Evolutionary conservation across 2,888 invertebrate species (phyloP).

Genomic region (Lamellibrachia satsuma): DNA sequence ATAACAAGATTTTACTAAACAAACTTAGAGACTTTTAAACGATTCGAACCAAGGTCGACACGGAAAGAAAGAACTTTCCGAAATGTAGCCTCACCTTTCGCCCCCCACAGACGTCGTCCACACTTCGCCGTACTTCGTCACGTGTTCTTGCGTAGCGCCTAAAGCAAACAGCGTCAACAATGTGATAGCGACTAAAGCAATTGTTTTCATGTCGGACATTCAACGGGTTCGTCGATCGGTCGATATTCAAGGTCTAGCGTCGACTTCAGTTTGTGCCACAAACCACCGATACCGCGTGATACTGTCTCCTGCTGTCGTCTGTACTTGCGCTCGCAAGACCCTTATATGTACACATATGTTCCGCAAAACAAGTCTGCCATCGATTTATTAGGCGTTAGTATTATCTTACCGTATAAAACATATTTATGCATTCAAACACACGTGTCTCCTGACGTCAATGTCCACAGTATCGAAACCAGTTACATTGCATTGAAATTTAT

Average conservation of each 20-base stretch:
- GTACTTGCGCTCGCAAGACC: not conserved
- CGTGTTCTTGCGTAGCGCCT: not conserved
- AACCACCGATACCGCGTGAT: conserved; percentile 8
- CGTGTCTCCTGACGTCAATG: not conserved
- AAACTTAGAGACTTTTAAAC: too few species aligned
- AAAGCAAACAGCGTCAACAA: not conserved
- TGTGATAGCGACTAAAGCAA: not conserved
- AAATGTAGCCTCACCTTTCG: not conserved
- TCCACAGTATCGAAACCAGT: not conserved
- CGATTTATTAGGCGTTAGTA: not conserved
- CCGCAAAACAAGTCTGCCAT: not conserved
- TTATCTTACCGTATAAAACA: not conserved
- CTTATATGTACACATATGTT: not conserved
- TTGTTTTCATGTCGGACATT: not conserved
- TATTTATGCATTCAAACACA: not conserved
- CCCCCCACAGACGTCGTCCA: not conserved
- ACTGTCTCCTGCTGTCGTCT: not conserved
- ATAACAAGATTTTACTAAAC: too few species aligned
- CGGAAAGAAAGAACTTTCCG: not conserved
- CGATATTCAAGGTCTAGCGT: not conserved
- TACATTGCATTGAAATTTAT: not conserved
- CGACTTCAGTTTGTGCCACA: not conserved
- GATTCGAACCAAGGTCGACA: not conserved
- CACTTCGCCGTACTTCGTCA: not conserved
- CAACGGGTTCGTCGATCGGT: not conserved